Evolutionary conservation across 1,140 invertebrate species (phyloP), one percentile per base, ranked within the genome.

Genomic region (Dufourea novaeangliae): DNA sequence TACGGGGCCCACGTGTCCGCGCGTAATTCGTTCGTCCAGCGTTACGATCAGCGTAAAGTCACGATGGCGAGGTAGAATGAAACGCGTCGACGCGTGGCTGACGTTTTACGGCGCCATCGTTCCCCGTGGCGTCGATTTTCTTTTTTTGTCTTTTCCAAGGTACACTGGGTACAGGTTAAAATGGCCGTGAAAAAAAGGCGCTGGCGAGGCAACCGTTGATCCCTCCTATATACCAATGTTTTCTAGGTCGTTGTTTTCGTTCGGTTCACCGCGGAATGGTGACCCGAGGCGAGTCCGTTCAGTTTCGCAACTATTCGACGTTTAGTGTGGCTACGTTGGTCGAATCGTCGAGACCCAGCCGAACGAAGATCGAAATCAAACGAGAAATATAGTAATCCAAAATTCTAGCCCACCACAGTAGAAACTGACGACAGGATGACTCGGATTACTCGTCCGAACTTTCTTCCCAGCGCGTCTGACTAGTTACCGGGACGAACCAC

Each of bases 361-460:
- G 52, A 17, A 22, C 11, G 25, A 50, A n/a, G n/a, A 12, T 59
- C 8, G 11, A 5, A 41, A 54, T 64, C 71, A 25, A 69, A 39
- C 25, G 7, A 37, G 22, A 64, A 17, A 11, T 25, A 57, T 17
- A n/a, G 22, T 59, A 63, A 32, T 44, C n/a, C 1, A 8, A 8
- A 29, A 39, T 56, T 54, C n/a, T 22, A 12, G 41, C 41, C 32
- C 12, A 63, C 11, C 11, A 34, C n/a, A 32, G 1, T 56, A 17
- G 22, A 37, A 37, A 37, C 34, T 37, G 34, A 56, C 12, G 12
- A 0, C 17, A 22, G 11, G 20, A 34, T 37, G 22, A 7, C 32
- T 1, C 12, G 14, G 50, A 66, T 56, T 62, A 72, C 14, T 46
- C 29, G 29, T 22, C 14, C 22, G 39, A 75, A 75, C 22, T 68